Conservation (phyloP, 2,888 invertebrate genomes). For the Clanis bilineata region DNA sequence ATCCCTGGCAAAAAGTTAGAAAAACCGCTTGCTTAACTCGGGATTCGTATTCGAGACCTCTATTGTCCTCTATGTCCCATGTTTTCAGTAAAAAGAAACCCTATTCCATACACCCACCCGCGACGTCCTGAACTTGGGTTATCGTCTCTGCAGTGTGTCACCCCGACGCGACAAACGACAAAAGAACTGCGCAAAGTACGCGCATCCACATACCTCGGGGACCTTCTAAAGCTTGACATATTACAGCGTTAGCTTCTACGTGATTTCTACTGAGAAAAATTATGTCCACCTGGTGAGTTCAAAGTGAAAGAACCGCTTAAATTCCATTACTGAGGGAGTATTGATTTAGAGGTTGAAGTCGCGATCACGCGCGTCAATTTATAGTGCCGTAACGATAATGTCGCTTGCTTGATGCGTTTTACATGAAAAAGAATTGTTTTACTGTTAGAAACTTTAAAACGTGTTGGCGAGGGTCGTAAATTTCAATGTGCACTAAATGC, state of each 20-base stretch:
- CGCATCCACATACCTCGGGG: neutral
- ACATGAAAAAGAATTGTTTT: conserved; percentile 24
- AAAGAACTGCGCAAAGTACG: neutral
- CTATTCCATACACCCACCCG: neutral
- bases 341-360: conserved; percentile 38
- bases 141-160: neutral
- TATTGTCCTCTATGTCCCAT: neutral
- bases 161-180: neutral
- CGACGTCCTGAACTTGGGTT: neutral
- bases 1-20: no score
- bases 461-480: neutral
- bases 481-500: neutral
- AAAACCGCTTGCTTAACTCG: no score
- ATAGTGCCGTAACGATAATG: conserved; percentile 36
- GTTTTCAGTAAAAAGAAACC: neutral
- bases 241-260: conserved; percentile 2
- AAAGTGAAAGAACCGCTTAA: conserved; percentile 24
- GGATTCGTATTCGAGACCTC: no score
- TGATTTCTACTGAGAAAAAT: conserved; percentile 10
- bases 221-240: conserved; percentile 9
- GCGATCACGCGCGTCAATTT: conserved; percentile 31
- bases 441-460: neutral
- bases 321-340: conserved; percentile 38
- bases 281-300: conserved; percentile 10
- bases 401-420: conserved; percentile 29